Evolutionary conservation across 2,113 vertebrate genomes (phyloP), one percentile per base, ranked within the genome.

Genomic region (Motacilla tschutschensis): DNA sequence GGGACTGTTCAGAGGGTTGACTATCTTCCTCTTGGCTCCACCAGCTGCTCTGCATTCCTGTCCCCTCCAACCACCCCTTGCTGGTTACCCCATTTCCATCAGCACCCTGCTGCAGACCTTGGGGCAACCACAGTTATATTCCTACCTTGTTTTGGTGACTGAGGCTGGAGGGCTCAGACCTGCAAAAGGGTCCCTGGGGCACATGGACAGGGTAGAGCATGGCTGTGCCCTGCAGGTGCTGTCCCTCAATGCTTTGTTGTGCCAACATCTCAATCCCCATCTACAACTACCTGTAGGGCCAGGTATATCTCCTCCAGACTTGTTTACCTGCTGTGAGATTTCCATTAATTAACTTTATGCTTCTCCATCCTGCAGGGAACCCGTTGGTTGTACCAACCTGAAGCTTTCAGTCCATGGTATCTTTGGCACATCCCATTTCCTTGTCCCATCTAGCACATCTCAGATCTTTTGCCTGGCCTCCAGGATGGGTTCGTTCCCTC

Each of bases 1-100:
- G 20, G 21, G 25, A 12, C 2, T 43, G 8, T 29, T 81, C 44
- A 78, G 14, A 17, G 18, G 9, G 46, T 20, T 85, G 44, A 50
- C 50, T 0, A 0, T 16, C 44, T 58, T 50, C 17, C 21, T 25
- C 57, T 80, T 3, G 0, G 17, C 36, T 20, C 22, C 15, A 47
- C 16, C n/a, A 70, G 25, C 14, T 73, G 17, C 46, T 28, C 21
- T 81, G 9, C 31, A 76, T 10, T 35, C 10, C 3, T 26, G 10
- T 69, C 9, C 22, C 35, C 7, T 63, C 33, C 54, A 53, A 17
- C 14, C 5, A 53, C 35, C 9, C 22, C 25, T 69, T 3, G 2
- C 10, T 76, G 38, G 24, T 65, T 35, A 19, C 11, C 21, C 8
- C 41, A 58, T 26, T 29, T 74, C 31, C 29, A 46, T 36, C 28